Conservation (phyloP, 2,888 invertebrate species). For the Protonemura montana region DNA sequence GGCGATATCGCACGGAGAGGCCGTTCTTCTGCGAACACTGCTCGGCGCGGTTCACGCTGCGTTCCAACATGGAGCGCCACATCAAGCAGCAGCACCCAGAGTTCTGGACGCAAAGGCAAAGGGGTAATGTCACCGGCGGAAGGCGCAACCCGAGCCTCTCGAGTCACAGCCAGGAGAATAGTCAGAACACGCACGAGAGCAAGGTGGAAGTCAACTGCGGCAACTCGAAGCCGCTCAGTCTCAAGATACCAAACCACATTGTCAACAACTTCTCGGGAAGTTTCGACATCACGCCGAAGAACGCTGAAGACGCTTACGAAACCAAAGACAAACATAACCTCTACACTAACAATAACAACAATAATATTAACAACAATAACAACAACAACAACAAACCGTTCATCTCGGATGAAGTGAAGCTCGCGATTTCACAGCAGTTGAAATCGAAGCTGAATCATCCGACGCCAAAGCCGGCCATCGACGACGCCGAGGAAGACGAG, state of each 20-base stretch:
- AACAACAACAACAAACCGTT: conserved; percentile 47
- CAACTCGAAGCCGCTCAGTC: background rate
- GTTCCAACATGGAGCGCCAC: conserved; percentile 95
- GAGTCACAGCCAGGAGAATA: conserved; percentile 46
- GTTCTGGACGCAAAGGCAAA: conserved; percentile 82
- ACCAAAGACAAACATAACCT: conserved; percentile 49
- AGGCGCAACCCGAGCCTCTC: conserved; percentile 57
- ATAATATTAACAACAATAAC: conserved; percentile 24
- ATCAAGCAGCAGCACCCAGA: conserved; percentile 94
- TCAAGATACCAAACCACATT: conserved; percentile 16
- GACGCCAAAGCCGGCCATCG: conserved; percentile 30
- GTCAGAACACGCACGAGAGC: conserved; percentile 23
- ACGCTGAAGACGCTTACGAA: conserved; percentile 46
- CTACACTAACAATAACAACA: conserved; percentile 44
- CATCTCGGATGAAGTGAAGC: conserved; percentile 75
- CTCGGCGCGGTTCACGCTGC: conserved; percentile 85
- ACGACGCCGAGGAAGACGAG: conserved; percentile 45
- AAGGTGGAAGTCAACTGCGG: background rate
- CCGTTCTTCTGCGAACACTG: conserved; percentile 92
- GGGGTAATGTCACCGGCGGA: conserved; percentile 65
- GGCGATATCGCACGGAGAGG: conserved; percentile 87
- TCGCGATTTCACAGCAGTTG: conserved; percentile 81
- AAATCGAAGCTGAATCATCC: conserved; percentile 59
- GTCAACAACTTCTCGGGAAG: background rate
- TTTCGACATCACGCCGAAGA: conserved; percentile 33